phyloP scores from a whole-genome alignment of 2,797 vertebrate genomes.

The Manis pentadactyla region DNA sequence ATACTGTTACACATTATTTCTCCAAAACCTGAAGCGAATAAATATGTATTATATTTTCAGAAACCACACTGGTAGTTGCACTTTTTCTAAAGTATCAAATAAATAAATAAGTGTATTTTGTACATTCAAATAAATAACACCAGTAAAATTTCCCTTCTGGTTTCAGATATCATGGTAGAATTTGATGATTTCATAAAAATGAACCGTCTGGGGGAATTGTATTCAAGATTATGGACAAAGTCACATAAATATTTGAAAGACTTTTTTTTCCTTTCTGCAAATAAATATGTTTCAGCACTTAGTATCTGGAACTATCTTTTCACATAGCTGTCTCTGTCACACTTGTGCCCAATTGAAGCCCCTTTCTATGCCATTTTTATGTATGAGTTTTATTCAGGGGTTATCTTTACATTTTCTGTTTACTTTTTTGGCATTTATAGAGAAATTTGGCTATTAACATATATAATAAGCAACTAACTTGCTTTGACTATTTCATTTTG shows the following conservation, averaged over 20 bases:
- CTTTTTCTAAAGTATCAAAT: conserved; percentile 30
- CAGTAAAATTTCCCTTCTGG: background rate
- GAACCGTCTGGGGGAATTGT: background rate
- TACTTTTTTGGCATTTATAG: background rate
- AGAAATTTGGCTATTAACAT: conserved; percentile 18
- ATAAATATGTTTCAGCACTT: background rate
- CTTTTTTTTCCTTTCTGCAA: background rate
- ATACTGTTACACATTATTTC: background rate
- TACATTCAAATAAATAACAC: background rate
- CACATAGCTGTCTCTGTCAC: background rate
- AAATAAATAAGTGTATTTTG: conserved; percentile 26
- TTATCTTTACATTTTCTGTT: background rate
- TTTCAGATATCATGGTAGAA: conserved; percentile 34
- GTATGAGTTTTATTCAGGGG: background rate
- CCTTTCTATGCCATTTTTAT: background rate
- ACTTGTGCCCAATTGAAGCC: background rate
- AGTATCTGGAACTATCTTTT: background rate
- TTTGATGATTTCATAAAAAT: conserved; percentile 41
- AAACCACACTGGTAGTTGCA: background rate
- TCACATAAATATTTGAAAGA: conserved; percentile 47
- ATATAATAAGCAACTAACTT: background rate
- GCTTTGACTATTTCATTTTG: conserved; percentile 45
- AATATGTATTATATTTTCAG: background rate
- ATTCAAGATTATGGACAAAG: conserved; percentile 32
- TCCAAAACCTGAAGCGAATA: background rate